phyloP scores from a whole-genome alignment of 2,888 invertebrate species.

The Dyspetes luteomarginatus region DNA sequence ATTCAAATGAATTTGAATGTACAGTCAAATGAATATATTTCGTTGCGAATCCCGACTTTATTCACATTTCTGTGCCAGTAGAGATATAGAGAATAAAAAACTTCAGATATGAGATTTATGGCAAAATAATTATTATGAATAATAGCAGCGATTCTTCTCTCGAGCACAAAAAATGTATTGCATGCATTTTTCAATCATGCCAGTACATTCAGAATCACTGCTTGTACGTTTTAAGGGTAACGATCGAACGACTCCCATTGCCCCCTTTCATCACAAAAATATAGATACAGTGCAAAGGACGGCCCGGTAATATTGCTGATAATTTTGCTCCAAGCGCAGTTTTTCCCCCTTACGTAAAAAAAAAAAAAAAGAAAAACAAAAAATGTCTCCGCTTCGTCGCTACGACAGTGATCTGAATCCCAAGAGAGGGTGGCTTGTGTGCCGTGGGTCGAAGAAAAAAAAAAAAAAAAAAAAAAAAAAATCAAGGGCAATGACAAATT shows the following conservation, averaged over 20 bases:
- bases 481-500: slow-evolving; percentile 83
- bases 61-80: too few species aligned
- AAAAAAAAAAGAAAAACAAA: slow-evolving; percentile 30
- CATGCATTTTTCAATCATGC: too few species aligned
- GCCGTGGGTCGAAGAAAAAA: slow-evolving; percentile 6
- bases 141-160: too few species aligned
- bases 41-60: too few species aligned
- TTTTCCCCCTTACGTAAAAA: background rate
- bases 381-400: slow-evolving; percentile 28
- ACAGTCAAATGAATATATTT: too few species aligned
- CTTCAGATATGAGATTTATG: too few species aligned
- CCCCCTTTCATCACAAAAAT: background rate
- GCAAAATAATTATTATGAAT: too few species aligned
- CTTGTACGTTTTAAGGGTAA: background rate
- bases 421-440: slow-evolving; percentile 55
- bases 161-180: too few species aligned
- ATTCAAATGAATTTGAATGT: too few species aligned
- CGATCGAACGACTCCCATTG: background rate
- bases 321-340: slow-evolving; percentile 31
- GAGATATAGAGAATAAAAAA: too few species aligned
- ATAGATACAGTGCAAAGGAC: background rate
- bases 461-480: slow-evolving; percentile 67
- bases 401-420: slow-evolving; percentile 25
- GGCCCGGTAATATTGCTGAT: slow-evolving; percentile 18
- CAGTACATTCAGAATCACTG: slow-evolving; percentile 30